Base-by-base conservation (phyloP, 2,888 invertebrate genomes). In the Melanotus villosus region DNA sequence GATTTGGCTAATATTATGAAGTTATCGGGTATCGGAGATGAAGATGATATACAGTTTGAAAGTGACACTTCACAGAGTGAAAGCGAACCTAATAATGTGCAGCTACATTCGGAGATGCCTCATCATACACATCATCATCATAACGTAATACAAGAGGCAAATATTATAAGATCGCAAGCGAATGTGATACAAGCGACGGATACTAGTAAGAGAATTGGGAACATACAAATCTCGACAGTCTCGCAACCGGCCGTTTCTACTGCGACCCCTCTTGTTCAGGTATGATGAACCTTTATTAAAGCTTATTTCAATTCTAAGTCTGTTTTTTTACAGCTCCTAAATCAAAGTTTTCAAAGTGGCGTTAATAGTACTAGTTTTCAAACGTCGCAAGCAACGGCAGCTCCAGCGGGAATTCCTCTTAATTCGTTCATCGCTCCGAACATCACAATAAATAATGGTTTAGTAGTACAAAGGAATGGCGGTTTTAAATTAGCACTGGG, bases 1-100 rank as follows among this genome's bases (percentile, higher is more conserved):
- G 92, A 92, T 83, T 86, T 92, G 76, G 91, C 91, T 59, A 91
- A 91, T 83, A 90, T 92, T 36, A 92, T 92, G 89, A 92, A 92
- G 82, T 86, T 92, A 69, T 91, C 92, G 54, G 92, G 84, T 72
- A 79, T 78, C 56, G 91, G 91, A 58, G 92, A 91, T 72, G 90
- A 90, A 71, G 92, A 92, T 73, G 89, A 88, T 73, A 86, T 89
- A 43, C 88, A 87, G 74, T 84, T 85, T 57, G 85, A 85, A 67
- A 83, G 84, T 69, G 85, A 85, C 68, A 80, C 85, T 0, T 84
- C 84, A 12, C 84, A 83, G 69, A 84, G 83, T 64, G 85, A 84
- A 65, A 83, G 81, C 65, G 84, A 85, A 63, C 83, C 79, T 50
- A 81, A 79, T 45, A 79, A 80, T 3, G 77, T 80, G 57, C 79